phyloP scores from a whole-genome alignment of 2,113 vertebrate genomes.

The Guaruba guarouba region DNA sequence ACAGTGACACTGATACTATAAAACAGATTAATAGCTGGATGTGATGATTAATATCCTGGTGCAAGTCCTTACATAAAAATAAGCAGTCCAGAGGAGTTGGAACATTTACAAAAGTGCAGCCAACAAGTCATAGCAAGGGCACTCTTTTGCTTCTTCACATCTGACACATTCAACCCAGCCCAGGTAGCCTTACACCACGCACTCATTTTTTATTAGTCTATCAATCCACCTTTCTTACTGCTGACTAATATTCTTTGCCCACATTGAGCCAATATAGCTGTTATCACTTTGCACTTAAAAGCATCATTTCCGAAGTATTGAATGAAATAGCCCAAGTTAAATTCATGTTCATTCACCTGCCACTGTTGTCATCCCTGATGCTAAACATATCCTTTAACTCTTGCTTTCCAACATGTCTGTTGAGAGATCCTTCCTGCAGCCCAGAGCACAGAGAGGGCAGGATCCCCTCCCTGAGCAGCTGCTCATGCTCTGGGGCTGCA shows the following conservation, averaged over 20 bases:
- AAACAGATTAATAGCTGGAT: neutral
- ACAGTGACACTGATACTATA: neutral
- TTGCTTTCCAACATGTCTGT: neutral
- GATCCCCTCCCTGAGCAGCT: neutral
- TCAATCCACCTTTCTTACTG: neutral
- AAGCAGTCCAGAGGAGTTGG: neutral
- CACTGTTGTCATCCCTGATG: neutral
- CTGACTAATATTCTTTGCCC: neutral
- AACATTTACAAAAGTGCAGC: neutral
- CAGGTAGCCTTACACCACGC: neutral
- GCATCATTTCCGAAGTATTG: neutral
- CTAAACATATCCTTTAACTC: neutral
- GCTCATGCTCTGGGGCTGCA: neutral
- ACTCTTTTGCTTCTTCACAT: neutral
- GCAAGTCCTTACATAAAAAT: neutral
- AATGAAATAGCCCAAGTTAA: neutral
- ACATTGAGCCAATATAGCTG: neutral
- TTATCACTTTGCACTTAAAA: neutral
- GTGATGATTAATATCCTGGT: neutral
- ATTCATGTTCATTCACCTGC: neutral
- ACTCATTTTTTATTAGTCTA: neutral
- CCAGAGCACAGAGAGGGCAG: neutral
- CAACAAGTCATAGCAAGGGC: neutral
- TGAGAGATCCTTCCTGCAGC: neutral
- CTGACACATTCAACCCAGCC: neutral